A percentile compares a stretch with the other conserved stretches of the same genome.
These are phyloP conservation scores for Ranitomeya variabilis DNA, from an alignment of 2,113 vertebrate genomes.

Conservation along the genomic window DNA sequence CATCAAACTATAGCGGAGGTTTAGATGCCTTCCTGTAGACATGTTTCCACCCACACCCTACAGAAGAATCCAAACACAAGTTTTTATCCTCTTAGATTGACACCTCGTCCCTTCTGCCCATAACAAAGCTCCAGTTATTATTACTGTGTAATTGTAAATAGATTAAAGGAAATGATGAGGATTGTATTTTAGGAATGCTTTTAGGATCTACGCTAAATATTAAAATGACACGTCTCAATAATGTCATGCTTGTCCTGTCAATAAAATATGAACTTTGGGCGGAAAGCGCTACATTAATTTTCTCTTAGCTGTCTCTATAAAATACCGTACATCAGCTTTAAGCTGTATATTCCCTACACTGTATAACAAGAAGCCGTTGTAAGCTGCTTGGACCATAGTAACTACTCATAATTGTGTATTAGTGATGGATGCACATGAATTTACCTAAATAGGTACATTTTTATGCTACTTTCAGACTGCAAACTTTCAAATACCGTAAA, in stretches of 20 bases:
- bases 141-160: slow-evolving; percentile 29
- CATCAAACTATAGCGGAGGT: neutral
- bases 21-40: neutral
- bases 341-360: neutral
- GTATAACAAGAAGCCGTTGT: neutral
- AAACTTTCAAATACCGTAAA: too few species aligned
- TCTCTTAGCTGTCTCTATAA: neutral
- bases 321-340: neutral
- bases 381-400: too few species aligned
- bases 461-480: too few species aligned
- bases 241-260: slow-evolving; percentile 18
- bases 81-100: slow-evolving; percentile 36
- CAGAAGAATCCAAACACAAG: slow-evolving; percentile 24
- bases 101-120: slow-evolving; percentile 14
- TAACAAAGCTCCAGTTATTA: slow-evolving; percentile 5
- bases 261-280: slow-evolving; percentile 38
- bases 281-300: neutral
- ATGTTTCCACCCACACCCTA: slow-evolving; percentile 17
- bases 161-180: slow-evolving; percentile 43
- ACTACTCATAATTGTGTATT: too few species aligned
- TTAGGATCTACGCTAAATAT: slow-evolving; percentile 17
- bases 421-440: too few species aligned
- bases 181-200: slow-evolving; percentile 39
- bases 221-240: slow-evolving; percentile 25
- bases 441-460: too few species aligned